Conservation (phyloP, 2,797 vertebrate species). For the Coregonus sp. region DNA sequence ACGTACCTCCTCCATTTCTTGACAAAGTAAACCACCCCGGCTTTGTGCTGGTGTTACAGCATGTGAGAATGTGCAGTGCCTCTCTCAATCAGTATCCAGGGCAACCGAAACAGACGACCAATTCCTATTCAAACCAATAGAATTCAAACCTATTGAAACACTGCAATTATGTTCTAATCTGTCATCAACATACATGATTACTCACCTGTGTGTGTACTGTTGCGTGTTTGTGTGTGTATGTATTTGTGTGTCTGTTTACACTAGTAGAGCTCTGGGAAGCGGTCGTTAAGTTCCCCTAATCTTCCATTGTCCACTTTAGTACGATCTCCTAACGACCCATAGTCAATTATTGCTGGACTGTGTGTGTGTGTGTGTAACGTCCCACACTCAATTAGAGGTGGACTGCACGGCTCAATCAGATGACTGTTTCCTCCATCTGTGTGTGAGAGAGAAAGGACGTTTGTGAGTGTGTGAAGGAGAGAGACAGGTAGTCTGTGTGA, state of each 20-base stretch:
- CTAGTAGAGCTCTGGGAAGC: conserved; percentile 17
- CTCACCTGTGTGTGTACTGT: not conserved
- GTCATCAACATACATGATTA: not conserved
- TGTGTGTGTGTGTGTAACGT: conserved; percentile 27
- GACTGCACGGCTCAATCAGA: conserved; percentile 43
- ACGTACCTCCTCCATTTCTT: not conserved
- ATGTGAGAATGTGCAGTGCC: not conserved
- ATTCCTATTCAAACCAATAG: not conserved
- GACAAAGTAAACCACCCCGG: not conserved
- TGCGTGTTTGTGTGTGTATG: not conserved
- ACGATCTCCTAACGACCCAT: conserved; percentile 20
- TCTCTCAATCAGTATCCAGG: not conserved
- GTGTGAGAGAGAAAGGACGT: not conserved
- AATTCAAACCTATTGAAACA: not conserved
- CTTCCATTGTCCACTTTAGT: conserved; percentile 43
- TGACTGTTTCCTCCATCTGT: conserved; percentile 1
- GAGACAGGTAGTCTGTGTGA: conserved; percentile 11
- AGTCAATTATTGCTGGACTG: conserved; percentile 34
- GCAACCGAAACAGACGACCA: not conserved
- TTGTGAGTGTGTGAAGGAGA: conserved; percentile 5
- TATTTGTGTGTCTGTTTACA: conserved; percentile 5
- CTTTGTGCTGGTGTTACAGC: not conserved
- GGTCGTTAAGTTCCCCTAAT: conserved; percentile 55
- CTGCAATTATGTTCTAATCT: not conserved
- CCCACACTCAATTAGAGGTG: conserved; percentile 43